Conservation (phyloP, 2,888 invertebrate species). For the Micropterix aruncella region DNA sequence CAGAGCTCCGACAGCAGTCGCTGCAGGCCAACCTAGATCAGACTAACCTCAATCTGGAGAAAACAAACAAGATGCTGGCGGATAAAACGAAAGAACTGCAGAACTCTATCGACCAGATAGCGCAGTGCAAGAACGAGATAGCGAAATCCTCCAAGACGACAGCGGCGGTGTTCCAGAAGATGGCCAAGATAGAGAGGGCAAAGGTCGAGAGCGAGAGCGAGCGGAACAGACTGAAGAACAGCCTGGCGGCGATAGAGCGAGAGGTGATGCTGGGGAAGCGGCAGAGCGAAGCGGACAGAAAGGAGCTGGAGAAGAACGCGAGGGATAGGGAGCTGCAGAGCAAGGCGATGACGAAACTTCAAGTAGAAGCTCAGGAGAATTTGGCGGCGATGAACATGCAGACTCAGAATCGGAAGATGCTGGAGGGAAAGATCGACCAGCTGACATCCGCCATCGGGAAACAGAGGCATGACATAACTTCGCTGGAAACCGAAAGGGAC, state of each 20-base stretch:
- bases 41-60: constrained; percentile 19
- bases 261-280: constrained; percentile 43
- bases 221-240: constrained; percentile 30
- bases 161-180: constrained; percentile 23
- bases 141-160: constrained; percentile 30
- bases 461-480: constrained; percentile 29
- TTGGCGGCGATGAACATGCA: constrained; percentile 46
- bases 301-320: constrained; percentile 45
- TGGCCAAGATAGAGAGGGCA: constrained; percentile 23
- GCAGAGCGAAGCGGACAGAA: constrained; percentile 40
- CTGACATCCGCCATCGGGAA: constrained; percentile 43
- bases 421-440: constrained; percentile 52
- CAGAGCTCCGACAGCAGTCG: constrained; percentile 31
- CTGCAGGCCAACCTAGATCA: constrained; percentile 24
- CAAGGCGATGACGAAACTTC: constrained; percentile 42
- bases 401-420: constrained; percentile 49
- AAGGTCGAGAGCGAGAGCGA: constrained; percentile 22
- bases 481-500: constrained; percentile 40
- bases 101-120: constrained; percentile 31
- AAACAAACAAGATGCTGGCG: constrained; percentile 16
- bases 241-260: constrained; percentile 40
- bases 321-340: constrained; percentile 53
- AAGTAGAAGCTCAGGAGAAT: constrained; percentile 43
- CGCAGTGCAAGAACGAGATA: constrained; percentile 29
- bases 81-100: constrained; percentile 13